phyloP scores from a whole-genome alignment of 2,888 invertebrate species.

The Yponomeuta evonymella region DNA sequence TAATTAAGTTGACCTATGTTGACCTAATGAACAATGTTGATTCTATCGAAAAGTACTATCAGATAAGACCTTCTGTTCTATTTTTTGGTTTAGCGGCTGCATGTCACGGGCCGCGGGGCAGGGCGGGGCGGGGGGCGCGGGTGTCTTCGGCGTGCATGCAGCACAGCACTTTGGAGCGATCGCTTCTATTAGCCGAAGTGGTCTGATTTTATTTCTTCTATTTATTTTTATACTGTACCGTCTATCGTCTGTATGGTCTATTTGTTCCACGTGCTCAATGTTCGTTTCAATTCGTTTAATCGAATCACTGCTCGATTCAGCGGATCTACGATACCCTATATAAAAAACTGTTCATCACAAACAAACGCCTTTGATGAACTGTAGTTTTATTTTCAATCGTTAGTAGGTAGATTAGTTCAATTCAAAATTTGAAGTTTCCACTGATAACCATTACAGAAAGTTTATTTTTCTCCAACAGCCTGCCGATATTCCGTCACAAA shows the following conservation, averaged over 20 bases:
- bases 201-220: constrained; percentile 15
- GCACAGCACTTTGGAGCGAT: constrained; percentile 11
- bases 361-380: not conserved
- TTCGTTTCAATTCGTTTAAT: not conserved
- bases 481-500: not conserved
- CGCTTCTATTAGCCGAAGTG: constrained; percentile 15
- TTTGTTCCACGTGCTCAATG: constrained; percentile 23
- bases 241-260: too few relatives aligned
- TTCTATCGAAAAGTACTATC: too few relatives aligned
- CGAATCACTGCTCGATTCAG: not conserved
- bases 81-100: too few relatives aligned
- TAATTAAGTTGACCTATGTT: too few relatives aligned
- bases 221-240: constrained; percentile 29
- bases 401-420: too few relatives aligned
- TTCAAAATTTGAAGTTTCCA: too few relatives aligned
- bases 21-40: too few relatives aligned
- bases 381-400: too few relatives aligned
- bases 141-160: not conserved
- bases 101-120: too few relatives aligned
- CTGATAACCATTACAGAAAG: too few relatives aligned
- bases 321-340: not conserved
- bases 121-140: not conserved
- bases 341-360: not conserved
- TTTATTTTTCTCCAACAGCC: too few relatives aligned
- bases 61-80: too few relatives aligned